Evolutionary conservation across 2,113 vertebrate genomes (phyloP), one percentile per base, ranked within the genome.

Genomic region (Trachemys scripta): DNA sequence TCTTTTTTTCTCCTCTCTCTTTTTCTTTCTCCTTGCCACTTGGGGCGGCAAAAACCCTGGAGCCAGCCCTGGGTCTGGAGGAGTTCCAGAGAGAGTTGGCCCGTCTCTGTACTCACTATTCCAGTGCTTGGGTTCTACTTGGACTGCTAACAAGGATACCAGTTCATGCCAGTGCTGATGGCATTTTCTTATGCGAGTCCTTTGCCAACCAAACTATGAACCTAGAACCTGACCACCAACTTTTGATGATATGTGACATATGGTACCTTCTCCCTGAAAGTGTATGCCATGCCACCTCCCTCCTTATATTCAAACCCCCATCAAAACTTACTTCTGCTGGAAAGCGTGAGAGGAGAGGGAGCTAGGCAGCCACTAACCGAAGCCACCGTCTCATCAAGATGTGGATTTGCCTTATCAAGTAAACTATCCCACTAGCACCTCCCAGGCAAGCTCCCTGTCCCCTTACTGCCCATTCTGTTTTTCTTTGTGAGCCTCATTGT

Each of bases 221-320:
- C 57, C 45, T 82, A 85, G 57, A 38, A 0, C 7, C 0, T 1
- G 83, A 59, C 65, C 51, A 42, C 8, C 81, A 51, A 1, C 1
- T 90, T 76, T 25, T 42, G 50, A 17, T 13, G 50, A 51, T 51
- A 14, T 51, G 50, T 51, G 50, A 51, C 50, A 51, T 89, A 87
- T 0, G 0, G 35, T 29, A 25, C 38, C 45, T 78, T 72, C 72
- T 80, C 82, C 80, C 50, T 89, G 45, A 38, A 59, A 56, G 83
- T 47, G 38, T 29, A 27, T n/a, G 31, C 7, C 62, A n/a, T 35
- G 35, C 62, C 31, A 65, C 31, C 62, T 65, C 27, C 6, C 9
- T 47, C 51, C 54, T 90, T 89, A 54, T 47, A 20, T 85, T 80
- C 35, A 45, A 8, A 10, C 10, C 25, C 16, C 0, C 0, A 80